Evolutionary conservation across 1,140 invertebrate genomes (phyloP), one percentile per base, ranked within the genome.

Genomic region (Zaprionus tsacasi): DNA sequence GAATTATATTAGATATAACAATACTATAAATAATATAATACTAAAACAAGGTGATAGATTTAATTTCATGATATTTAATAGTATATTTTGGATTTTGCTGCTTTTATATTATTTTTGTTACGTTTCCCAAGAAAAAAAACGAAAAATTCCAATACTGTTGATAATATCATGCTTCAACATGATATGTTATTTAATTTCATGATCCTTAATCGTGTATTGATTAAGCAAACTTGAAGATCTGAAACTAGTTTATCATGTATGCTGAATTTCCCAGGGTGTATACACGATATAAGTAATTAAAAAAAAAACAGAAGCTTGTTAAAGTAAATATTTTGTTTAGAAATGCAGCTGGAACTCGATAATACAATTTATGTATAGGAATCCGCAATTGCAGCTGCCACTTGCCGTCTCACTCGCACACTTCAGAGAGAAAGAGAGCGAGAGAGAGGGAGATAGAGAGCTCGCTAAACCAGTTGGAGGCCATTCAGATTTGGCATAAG

Each of bases 281-380:
- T 2, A 17, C 45, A 33, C 17, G 40, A 52, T 43, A 36, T 72
- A 59, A 73, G 21, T 21, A 21, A 21, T 21, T 69, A 60, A 56
- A 69, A 60, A 56, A 69, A 69, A 73, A 55, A 68, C 70, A 74
- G 71, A 57, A 74, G 71, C 71, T 61, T 56, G 71, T 56, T 69
- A 6, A 45, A 69, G 55, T 69, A 74, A 69, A 56, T 69, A 73
- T 68, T 61, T 74, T 60, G 50, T 48, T 60, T 54, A 73, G 66
- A 33, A 61, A 73, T 73, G 50, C 66, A 69, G 65, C 38, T 70
- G 43, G 25, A 40, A 12, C 59, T 63, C 67, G 66, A 74, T 74
- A 63, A 61, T 70, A 69, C 66, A 74, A 63, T 74, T 74, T 74
- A 70, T 70, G 71, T 74, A 54, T 60, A 56, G 50, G 57, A 60